A percentile compares a stretch with the other conserved stretches of the same genome.
phyloP scores from a whole-genome alignment of 2,888 invertebrate genomes.

The Diloba caeruleocephala region DNA sequence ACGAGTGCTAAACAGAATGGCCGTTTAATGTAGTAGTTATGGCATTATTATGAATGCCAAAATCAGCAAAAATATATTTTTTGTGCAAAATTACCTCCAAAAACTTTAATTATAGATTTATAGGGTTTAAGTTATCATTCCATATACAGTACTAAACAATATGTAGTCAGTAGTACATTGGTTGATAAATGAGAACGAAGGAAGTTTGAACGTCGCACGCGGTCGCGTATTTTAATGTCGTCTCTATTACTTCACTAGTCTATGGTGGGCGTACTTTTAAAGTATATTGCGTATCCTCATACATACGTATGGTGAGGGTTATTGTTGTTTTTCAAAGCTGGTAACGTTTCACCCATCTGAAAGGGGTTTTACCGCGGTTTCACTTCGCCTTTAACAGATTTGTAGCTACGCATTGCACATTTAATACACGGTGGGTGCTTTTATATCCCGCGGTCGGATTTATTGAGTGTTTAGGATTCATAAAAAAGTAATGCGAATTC shows the following conservation, averaged over 20 bases:
- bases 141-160: neutral
- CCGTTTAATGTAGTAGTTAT: too few species aligned
- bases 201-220: conserved; percentile 1
- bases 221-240: conserved; percentile 19
- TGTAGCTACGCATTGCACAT: conserved; percentile 70
- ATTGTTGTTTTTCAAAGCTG: conserved; percentile 87
- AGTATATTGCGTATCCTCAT: conserved; percentile 85
- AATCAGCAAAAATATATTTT: too few species aligned
- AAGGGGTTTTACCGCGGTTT: conserved; percentile 73
- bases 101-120: too few species aligned
- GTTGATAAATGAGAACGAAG: neutral
- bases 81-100: too few species aligned
- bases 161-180: neutral
- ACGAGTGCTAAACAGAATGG: neutral
- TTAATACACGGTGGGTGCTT: conserved; percentile 66
- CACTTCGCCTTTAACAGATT: conserved; percentile 75
- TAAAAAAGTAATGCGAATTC: conserved; percentile 81
- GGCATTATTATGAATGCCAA: too few species aligned
- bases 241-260: conserved; percentile 61
- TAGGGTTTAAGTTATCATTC: too few species aligned
- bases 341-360: conserved; percentile 71
- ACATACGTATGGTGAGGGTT: conserved; percentile 79
- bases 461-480: conserved; percentile 83
- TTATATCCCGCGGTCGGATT: conserved; percentile 77
- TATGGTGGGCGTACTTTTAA: conserved; percentile 73